Conservation (phyloP, 2,797 vertebrate genomes). For the Pogoniulus pusillus region DNA sequence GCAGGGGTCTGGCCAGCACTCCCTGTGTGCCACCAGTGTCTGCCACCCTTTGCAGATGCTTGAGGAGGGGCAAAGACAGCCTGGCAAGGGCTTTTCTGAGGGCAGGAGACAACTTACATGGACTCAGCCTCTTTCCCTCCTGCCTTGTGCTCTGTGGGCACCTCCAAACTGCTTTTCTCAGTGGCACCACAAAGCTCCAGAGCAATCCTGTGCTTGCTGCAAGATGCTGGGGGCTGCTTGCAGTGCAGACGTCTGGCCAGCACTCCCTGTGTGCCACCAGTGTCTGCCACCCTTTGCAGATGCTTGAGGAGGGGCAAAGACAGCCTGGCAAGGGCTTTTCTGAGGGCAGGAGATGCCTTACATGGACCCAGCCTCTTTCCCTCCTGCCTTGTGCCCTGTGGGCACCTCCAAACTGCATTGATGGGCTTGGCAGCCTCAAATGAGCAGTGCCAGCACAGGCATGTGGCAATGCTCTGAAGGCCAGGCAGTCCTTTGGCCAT, state of each 20-base stretch:
- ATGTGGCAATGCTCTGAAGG: neutral
- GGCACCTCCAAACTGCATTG: rapidly evolving
- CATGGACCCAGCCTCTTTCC: neutral
- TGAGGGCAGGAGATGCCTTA: neutral
- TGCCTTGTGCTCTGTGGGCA: neutral
- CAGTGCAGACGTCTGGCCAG: neutral
- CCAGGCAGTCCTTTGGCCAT: neutral
- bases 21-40: neutral
- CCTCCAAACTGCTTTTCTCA: neutral
- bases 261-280: neutral
- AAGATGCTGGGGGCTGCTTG: too few species aligned
- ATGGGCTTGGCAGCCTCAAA: neutral
- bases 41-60: neutral
- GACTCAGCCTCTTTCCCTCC: neutral
- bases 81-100: neutral
- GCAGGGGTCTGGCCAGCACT: too few species aligned
- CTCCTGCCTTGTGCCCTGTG: neutral
- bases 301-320: neutral
- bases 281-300: neutral
- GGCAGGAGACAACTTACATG: neutral
- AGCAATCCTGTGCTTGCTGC: neutral
- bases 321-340: neutral
- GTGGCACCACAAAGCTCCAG: neutral
- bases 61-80: neutral
- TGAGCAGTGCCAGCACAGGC: neutral